Evolutionary conservation across 2,888 invertebrate genomes (phyloP).

Genomic region (Caenorhabditis afra): DNA sequence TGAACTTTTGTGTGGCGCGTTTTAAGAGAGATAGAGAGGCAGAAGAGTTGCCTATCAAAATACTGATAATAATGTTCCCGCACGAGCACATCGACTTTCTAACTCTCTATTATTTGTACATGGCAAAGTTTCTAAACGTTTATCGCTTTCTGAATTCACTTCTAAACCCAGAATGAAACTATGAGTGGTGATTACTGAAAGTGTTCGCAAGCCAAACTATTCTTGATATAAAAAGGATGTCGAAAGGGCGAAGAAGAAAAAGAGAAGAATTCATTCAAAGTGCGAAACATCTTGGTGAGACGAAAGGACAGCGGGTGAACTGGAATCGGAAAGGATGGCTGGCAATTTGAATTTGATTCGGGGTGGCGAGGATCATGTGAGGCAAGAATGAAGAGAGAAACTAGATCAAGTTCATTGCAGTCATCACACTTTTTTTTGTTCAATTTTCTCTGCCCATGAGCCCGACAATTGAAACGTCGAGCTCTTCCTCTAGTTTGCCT

Average conservation of each 20-base stretch:
- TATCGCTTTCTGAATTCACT: conserved; percentile 5
- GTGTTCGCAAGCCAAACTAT: background rate
- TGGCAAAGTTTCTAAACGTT: conserved; percentile 11
- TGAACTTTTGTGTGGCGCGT: conserved; percentile 39
- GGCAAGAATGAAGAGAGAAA: conserved; percentile 29
- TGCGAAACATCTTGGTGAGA: background rate
- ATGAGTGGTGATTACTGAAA: too few relatives aligned
- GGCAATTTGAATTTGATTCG: conserved; percentile 35
- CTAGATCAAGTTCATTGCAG: conserved; percentile 36
- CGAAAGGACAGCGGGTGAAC: background rate
- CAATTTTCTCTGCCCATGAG: conserved; percentile 8
- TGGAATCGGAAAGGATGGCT: conserved; percentile 1
- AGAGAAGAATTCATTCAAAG: background rate
- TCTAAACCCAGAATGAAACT: too few relatives aligned
- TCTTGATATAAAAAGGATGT: background rate
- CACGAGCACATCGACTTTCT: conserved; percentile 25
- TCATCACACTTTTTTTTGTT: conserved; percentile 7
- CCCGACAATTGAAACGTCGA: background rate
- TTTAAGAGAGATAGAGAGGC: conserved; percentile 3
- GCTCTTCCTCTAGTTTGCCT: background rate
- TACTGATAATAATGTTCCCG: conserved; percentile 53
- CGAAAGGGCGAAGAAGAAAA: background rate
- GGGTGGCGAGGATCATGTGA: conserved; percentile 45
- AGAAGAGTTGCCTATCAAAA: conserved; percentile 34
- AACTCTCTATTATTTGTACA: conserved; percentile 40